Evolutionary conservation across 2,888 invertebrate genomes (phyloP), one percentile per base, ranked within the genome.

Genomic region (Nezara viridula): DNA sequence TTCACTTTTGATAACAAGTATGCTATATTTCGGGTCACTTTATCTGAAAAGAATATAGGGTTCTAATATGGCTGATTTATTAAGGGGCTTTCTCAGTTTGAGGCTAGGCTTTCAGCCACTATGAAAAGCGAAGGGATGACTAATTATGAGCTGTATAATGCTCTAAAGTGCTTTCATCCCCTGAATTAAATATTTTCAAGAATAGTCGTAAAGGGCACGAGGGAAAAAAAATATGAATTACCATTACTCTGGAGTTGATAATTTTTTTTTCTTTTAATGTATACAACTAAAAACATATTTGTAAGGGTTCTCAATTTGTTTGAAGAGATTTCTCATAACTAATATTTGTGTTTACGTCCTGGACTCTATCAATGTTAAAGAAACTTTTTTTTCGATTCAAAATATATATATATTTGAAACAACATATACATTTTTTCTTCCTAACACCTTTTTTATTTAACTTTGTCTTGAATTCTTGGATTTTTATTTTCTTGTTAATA

Each of bases 111-210:
- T 81, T 81, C 44, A 81, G 44, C n/a, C 12, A 24, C 81, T 44
- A 81, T 81, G 44, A 81, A 81, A 81, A 81, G 81, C n/a, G 40
- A n/a, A 81, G 81, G 0, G 40, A 81, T 81, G 81, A 81, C 81
- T 81, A 81, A 81, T 81, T 81, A 81, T 81, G 44, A 44, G 81
- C 81, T 81, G 16, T 47, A 81, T 81, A 81, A 81, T 81, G 81
- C 19, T 81, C 32, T 81, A 81, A 44, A 81, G 81, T 81, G 44
- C 81, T 81, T 81, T 81, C 81, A 81, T 44, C 40, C 0, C 19
- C 10, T 44, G 44, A 44, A 81, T 81, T 81, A 81, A 81, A 47
- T 81, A 81, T 73, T 73, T 73, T 73, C 32, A 37, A 73, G 66
- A 32, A 73, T 73, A 21, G 37, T 73, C 37, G 19, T 19, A 73